Evolutionary conservation across 2,888 invertebrate species (phyloP).

Genomic region (Oxyteleia sp.): DNA sequence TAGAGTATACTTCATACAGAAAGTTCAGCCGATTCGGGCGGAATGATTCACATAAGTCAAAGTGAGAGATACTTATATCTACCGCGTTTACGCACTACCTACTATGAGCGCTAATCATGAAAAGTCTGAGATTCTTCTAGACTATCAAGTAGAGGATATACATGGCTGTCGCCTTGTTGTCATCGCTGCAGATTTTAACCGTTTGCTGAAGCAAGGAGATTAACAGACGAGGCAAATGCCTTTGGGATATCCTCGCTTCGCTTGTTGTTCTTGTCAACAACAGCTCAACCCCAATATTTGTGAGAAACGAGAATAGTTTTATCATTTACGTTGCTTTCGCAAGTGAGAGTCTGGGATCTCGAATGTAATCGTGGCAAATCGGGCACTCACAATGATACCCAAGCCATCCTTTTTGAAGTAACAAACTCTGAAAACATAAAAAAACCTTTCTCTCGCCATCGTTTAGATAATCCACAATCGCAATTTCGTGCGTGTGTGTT

Average conservation of each 20-base stretch:
- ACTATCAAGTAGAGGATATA: neutral
- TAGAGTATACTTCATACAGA: neutral
- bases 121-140: neutral
- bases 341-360: too few relatives aligned
- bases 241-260: neutral
- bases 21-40: neutral
- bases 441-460: neutral
- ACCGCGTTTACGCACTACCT: neutral
- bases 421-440: conserved; percentile 13
- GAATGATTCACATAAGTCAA: neutral
- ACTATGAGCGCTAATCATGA: neutral
- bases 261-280: neutral
- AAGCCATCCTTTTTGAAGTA: conserved; percentile 30
- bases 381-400: too few relatives aligned
- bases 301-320: neutral
- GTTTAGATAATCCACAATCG: conserved; percentile 37
- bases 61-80: neutral
- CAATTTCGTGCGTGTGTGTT: conserved; percentile 15
- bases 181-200: neutral
- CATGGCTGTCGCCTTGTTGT: neutral
- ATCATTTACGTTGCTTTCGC: neutral
- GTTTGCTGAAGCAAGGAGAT: neutral
- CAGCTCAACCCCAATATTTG: neutral
- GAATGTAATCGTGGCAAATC: too few relatives aligned
- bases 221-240: neutral